phyloP scores from a whole-genome alignment of 2,797 vertebrate species.

The Xiphophorus birchmanni region DNA sequence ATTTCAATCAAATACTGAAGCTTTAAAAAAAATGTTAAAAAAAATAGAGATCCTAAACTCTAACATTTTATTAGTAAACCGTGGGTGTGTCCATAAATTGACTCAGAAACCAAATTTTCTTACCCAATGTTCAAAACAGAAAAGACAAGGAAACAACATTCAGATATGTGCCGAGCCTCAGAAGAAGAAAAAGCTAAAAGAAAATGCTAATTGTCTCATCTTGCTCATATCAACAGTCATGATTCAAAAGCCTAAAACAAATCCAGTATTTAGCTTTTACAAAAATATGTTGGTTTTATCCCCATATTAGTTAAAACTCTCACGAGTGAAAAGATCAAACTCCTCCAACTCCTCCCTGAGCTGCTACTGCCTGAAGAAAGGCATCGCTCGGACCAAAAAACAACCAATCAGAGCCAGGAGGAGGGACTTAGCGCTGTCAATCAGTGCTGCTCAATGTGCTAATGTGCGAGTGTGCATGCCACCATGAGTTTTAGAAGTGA shows the following conservation, averaged over 20 bases:
- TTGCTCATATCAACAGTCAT: neutral
- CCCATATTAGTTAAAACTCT: no score
- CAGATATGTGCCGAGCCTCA: neutral
- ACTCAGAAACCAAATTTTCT: neutral
- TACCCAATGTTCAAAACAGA: neutral
- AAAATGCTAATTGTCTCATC: neutral
- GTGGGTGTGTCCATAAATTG: neutral
- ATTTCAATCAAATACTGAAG: neutral
- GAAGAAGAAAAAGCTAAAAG: neutral
- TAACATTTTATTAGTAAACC: neutral
- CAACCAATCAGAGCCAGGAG: no score
- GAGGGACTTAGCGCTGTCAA: no score
- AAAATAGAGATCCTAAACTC: neutral
- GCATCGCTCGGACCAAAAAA: no score
- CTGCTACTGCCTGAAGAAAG: no score
- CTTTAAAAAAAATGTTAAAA: no score
- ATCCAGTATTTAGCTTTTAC: no score
- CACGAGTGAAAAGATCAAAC: no score
- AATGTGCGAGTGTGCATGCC: neutral
- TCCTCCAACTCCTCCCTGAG: no score
- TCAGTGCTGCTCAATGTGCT: no score
- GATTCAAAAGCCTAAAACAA: neutral
- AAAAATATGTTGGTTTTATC: no score
- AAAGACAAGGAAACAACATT: neutral
- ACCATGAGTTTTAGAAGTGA: neutral